These are phyloP conservation scores for Protonemura montana DNA, from an alignment of 2,888 invertebrate genomes.

Conservation along the genomic window DNA sequence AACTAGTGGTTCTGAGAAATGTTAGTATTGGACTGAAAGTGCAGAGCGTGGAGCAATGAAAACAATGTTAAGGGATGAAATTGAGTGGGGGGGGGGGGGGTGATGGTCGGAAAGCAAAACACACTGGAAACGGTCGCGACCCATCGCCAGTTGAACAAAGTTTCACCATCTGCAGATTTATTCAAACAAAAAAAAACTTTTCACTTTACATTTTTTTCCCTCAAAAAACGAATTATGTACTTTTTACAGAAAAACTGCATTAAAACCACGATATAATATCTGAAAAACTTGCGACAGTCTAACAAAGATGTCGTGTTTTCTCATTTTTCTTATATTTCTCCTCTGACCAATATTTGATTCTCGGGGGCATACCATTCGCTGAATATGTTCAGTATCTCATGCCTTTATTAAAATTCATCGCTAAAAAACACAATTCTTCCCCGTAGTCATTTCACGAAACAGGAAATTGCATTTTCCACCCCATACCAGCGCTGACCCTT, in stretches of 20 bases:
- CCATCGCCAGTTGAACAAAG: background rate
- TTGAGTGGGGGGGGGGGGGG: background rate
- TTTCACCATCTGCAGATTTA: background rate
- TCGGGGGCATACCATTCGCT: background rate
- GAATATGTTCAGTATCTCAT: background rate
- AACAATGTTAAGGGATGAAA: background rate
- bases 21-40: background rate
- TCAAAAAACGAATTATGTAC: background rate
- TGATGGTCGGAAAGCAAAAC: background rate
- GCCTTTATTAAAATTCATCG: background rate
- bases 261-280: background rate
- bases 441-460: background rate
- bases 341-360: background rate
- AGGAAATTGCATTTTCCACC: conserved; percentile 3
- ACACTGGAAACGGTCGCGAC: background rate
- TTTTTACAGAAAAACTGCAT: conserved; percentile 19
- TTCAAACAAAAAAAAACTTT: background rate
- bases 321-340: background rate
- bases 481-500: background rate
- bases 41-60: background rate
- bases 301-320: background rate
- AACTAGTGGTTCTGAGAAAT: background rate
- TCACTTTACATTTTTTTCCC: background rate
- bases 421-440: background rate
- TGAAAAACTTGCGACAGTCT: background rate